These are phyloP conservation scores for Apocrypta bakeri DNA, from an alignment of 1,140 invertebrate species.

Conservation along the genomic window DNA sequence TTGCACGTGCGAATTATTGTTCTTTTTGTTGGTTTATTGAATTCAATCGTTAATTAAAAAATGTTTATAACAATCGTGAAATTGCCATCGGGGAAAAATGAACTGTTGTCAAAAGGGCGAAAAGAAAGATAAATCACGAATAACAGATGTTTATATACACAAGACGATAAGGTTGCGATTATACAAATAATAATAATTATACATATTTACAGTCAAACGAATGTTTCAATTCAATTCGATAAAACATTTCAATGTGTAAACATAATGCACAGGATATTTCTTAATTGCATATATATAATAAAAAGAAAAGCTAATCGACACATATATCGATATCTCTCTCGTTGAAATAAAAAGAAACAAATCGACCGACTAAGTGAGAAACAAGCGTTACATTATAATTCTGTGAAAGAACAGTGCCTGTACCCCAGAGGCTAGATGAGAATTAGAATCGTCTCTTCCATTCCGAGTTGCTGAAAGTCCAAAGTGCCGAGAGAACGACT, in stretches of 20 bases:
- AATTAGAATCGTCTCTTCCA: conserved; percentile 55
- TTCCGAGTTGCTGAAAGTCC: conserved; percentile 12
- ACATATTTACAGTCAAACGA: no score
- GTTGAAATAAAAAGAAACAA: conserved; percentile 30
- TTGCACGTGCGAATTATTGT: no score
- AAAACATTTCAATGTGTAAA: no score
- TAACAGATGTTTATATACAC: conserved; percentile 40
- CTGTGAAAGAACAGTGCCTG: conserved; percentile 71
- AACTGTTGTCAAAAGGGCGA: not conserved
- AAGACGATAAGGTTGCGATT: not conserved
- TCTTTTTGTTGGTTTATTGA: no score
- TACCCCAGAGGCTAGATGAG: conserved; percentile 65
- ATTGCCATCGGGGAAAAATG: not conserved
- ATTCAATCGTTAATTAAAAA: no score
- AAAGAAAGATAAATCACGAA: not conserved
- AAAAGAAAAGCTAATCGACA: conserved; percentile 40
- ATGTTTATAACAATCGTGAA: no score
- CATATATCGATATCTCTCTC: conserved; percentile 35
- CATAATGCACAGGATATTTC: no score
- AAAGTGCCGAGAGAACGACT: conserved; percentile 9
- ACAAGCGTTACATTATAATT: conserved; percentile 56
- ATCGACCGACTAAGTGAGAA: conserved; percentile 54
- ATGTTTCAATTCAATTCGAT: no score
- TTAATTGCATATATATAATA: not conserved
- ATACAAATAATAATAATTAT: not conserved